A percentile compares a stretch with the other conserved stretches of the same genome.
Conservation (phyloP, 2,797 vertebrate genomes). For the Hypotaenidia philippensis region DNA sequence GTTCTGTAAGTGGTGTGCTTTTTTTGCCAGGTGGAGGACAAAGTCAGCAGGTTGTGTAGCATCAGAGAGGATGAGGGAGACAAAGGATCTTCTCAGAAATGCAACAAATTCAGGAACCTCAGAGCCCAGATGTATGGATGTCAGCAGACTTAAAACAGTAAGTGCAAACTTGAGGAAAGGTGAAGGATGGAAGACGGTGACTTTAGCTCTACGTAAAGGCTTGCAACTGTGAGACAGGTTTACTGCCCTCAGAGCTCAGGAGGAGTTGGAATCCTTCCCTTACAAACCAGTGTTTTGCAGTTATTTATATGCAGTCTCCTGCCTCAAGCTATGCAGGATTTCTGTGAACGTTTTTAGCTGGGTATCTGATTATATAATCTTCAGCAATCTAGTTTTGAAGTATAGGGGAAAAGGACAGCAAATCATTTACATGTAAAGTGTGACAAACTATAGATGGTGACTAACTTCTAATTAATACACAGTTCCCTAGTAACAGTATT, state of each 20-base stretch:
- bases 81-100: neutral
- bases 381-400: neutral
- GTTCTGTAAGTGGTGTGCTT: neutral
- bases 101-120: neutral
- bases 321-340: neutral
- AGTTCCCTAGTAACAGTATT: neutral
- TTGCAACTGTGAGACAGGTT: too few species aligned
- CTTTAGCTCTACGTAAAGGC: too few species aligned
- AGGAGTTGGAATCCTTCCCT: neutral
- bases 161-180: too few species aligned
- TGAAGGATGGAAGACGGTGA: too few species aligned
- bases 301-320: neutral
- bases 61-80: neutral
- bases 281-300: neutral
- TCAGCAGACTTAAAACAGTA: too few species aligned
- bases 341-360: neutral
- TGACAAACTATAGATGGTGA: neutral
- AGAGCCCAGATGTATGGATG: too few species aligned
- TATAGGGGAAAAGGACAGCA: neutral
- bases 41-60: neutral
- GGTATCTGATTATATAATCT: neutral
- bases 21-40: neutral
- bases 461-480: neutral
- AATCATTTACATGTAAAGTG: neutral
- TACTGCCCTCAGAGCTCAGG: too few species aligned